These are phyloP conservation scores for Drosophila aff. DNA, from an alignment of 1,140 invertebrate species.

Conservation along the genomic window DNA sequence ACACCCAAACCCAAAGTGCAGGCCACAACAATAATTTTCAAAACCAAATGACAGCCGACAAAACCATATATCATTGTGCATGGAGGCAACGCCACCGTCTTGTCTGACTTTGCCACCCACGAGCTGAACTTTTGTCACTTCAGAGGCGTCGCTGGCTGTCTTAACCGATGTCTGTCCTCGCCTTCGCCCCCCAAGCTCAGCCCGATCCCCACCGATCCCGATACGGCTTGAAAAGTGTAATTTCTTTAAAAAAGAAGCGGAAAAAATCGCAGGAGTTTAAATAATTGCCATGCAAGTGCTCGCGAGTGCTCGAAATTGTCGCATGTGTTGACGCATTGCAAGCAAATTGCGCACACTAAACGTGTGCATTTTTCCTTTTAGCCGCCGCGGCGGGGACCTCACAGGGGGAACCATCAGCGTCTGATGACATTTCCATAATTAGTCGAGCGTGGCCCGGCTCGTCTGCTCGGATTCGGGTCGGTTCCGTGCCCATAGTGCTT, in stretches of 20 bases:
- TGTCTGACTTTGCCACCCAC: constrained; percentile 78
- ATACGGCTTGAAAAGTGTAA: constrained; percentile 56
- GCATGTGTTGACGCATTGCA: constrained; percentile 75
- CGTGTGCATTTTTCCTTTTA: constrained; percentile 48
- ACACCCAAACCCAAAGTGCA: constrained; percentile 61
- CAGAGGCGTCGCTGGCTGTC: constrained; percentile 73
- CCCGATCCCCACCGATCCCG: neutral
- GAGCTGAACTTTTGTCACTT: constrained; percentile 81
- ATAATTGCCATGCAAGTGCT: constrained; percentile 73
- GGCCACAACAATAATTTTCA: constrained; percentile 79
- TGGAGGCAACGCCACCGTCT: constrained; percentile 55
- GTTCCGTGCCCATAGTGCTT: constrained; percentile 31
- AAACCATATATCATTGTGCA: constrained; percentile 80
- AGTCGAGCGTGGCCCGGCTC: constrained; percentile 71
- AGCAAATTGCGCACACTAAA: constrained; percentile 75
- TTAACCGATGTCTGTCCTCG: constrained; percentile 66
- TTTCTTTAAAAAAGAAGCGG: constrained; percentile 43
- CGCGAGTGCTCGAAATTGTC: constrained; percentile 57
- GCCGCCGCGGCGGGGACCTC: constrained; percentile 43
- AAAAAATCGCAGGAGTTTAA: constrained; percentile 48
- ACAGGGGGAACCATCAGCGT: constrained; percentile 53
- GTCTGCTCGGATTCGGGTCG: constrained; percentile 29
- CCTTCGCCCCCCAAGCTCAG: constrained; percentile 2
- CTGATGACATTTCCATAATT: constrained; percentile 83
- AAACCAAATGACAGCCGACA: constrained; percentile 82